Base-by-base conservation (phyloP, 2,888 invertebrate species). In the Drosophila subsilvestris region DNA sequence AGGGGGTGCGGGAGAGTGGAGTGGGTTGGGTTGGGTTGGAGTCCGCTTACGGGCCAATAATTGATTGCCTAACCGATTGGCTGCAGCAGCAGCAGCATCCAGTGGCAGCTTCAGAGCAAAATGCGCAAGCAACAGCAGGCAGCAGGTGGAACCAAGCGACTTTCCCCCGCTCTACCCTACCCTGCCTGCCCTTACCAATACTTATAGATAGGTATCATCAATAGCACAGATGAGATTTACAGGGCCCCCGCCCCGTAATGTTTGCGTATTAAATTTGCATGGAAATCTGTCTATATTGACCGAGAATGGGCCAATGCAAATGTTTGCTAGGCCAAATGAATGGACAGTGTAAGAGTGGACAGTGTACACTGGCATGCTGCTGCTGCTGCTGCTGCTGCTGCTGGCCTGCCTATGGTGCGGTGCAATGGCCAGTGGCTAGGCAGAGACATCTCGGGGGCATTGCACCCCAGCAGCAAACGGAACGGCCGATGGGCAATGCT, bases 221-320 rank as follows among this genome's bases (percentile, higher is more conserved):
- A 37, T 37, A 87, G 78, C 79, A 78, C 79, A 90, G 90, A 91
- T 91, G 86, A 90, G 90, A 91, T 91, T 91, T 91, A 88, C 91
- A 89, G 85, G 79, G 75, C 79, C 68, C 72, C 74, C 81, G 75
- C 76, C 71, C 79, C 77, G 76, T 79, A 79, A 87, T 90, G 90
- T 91, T 91, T 91, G 90, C 91, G 90, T 90, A 91, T 91, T 91
- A 91, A 91, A 91, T 91, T 91, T 91, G 91, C 91, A 91, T 91
- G 91, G 89, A 90, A 90, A 91, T 91, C 90, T 91, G 91, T 91
- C 91, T 91, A 89, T 91, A 91, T 91, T 91, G 91, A 90, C 91
- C 90, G 83, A 87, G 87, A 90, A 86, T 84, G 79, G 37, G 89
- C 86, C 88, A 88, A 87, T 78, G 89, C 78, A 89, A 89, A 89